Evolutionary conservation across 64 coral and sea anemone species (phyloP).

Genomic region (Anthopleura sola): DNA sequence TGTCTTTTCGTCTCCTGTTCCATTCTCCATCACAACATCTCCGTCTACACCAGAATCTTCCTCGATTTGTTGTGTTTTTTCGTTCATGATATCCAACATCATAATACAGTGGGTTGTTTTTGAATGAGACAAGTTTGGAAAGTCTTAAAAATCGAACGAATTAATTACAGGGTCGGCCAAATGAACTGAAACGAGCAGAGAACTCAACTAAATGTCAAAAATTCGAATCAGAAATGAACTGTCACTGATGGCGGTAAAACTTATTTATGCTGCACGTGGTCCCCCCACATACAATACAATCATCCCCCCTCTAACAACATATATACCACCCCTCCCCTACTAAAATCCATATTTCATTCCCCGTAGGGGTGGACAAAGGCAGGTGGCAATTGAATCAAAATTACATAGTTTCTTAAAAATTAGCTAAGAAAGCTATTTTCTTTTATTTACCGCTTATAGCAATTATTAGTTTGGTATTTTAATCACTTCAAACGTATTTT

Average conservation of each 20-base stretch:
- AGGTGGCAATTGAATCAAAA: not conserved
- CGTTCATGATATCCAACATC: conserved; percentile 97
- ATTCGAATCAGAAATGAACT: conserved; percentile 99
- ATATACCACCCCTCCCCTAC: no score
- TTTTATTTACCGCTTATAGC: not conserved
- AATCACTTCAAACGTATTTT: not conserved
- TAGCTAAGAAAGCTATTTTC: not conserved
- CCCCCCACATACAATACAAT: conserved; percentile 30
- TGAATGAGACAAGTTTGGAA: conserved; percentile 56
- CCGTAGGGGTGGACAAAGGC: not conserved
- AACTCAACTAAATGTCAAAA: conserved; percentile 98
- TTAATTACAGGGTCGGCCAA: conserved; percentile 91
- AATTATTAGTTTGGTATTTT: not conserved
- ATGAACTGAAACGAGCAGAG: conserved; percentile 90
- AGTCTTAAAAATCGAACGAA: conserved; percentile 83
- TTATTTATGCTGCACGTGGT: conserved; percentile 99
- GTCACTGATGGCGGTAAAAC: conserved; percentile 94
- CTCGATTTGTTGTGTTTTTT: conserved; percentile 57
- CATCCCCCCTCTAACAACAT: conserved; percentile 31
- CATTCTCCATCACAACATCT: conserved; percentile 74
- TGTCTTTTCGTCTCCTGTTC: conserved; percentile 82
- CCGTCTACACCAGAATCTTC: conserved; percentile 53
- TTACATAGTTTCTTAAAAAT: not conserved
- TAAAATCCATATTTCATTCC: not conserved
- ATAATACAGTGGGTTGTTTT: conserved; percentile 21